phyloP scores from a whole-genome alignment of 1,140 invertebrate species.

The Ostrea denselamellosa region DNA sequence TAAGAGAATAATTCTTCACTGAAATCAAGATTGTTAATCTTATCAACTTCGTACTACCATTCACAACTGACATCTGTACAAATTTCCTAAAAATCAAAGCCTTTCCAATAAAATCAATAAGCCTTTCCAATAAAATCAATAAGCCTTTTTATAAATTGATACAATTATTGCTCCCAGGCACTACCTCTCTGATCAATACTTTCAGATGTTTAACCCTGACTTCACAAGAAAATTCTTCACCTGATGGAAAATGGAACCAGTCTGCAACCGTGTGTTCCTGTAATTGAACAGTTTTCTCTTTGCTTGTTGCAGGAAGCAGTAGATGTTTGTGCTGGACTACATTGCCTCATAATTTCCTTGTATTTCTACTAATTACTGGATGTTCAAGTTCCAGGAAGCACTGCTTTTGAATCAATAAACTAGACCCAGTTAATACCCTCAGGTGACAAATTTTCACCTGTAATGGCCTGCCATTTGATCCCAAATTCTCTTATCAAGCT shows the following conservation, averaged over 20 bases:
- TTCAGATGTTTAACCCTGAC: not conserved
- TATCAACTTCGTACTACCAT: not conserved
- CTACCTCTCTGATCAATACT: conserved; percentile 1
- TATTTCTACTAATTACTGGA: conserved; percentile 31
- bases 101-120: conserved; percentile 39
- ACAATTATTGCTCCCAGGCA: not conserved
- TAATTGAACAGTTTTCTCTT: conserved; percentile 14
- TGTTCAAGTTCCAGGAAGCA: not conserved
- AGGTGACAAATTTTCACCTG: conserved; percentile 35
- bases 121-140: conserved; percentile 20
- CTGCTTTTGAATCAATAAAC: conserved; percentile 5
- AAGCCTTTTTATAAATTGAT: conserved; percentile 16
- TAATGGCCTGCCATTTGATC: not conserved
- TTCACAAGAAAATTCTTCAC: not conserved
- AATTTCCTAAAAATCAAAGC: not conserved
- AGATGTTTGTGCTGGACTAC: conserved; percentile 13
- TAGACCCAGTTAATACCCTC: not conserved
- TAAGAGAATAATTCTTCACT: not conserved
- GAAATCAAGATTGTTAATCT: not conserved
- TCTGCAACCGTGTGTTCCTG: not conserved
- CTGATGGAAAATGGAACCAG: not conserved
- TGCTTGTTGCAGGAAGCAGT: conserved; percentile 16
- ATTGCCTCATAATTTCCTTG: conserved; percentile 8
- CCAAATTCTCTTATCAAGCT: conserved; percentile 9
- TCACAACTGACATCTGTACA: not conserved